phyloP scores from a whole-genome alignment of 2,888 invertebrate genomes.

The Dicyrtomina minuta region DNA sequence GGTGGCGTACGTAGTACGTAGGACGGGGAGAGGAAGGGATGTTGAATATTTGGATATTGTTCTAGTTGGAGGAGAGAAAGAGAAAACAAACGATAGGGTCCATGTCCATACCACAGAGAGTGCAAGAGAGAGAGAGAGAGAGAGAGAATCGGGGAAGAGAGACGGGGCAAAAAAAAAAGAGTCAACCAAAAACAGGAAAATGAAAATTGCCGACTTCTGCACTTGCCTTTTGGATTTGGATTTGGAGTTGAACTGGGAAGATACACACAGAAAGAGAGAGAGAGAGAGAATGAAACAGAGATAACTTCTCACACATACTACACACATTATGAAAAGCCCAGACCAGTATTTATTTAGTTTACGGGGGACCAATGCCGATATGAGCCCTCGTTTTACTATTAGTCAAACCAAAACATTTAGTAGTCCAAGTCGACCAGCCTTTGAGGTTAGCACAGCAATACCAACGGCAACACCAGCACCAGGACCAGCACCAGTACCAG shows the following conservation, averaged over 20 bases:
- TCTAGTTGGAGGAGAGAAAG: constrained; percentile 32
- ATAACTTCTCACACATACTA: not conserved
- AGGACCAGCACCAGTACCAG: not conserved
- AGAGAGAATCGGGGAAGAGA: too few relatives aligned
- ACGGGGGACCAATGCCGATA: constrained; percentile 34
- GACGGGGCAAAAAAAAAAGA: not conserved
- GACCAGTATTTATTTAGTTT: constrained; percentile 33
- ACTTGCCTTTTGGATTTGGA: constrained; percentile 14
- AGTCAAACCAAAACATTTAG: constrained; percentile 18
- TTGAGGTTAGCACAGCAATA: constrained; percentile 15
- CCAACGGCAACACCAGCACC: too few relatives aligned
- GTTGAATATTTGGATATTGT: constrained; percentile 30
- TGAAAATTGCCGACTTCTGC: constrained; percentile 24
- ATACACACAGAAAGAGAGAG: constrained; percentile 2
- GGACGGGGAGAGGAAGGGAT: too few relatives aligned
- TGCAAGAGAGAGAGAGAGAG: not conserved
- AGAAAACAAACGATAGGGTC: constrained; percentile 30
- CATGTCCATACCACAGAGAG: constrained; percentile 11
- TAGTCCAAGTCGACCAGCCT: constrained; percentile 7
- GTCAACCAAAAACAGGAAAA: constrained; percentile 27
- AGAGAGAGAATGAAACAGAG: constrained; percentile 2
- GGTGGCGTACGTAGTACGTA: too few relatives aligned
- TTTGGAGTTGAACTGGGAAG: too few relatives aligned
- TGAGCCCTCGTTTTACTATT: constrained; percentile 27
- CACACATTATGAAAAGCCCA: constrained; percentile 1